Conservation (phyloP, 2,888 invertebrate species). For the Drosophila koepferae region DNA sequence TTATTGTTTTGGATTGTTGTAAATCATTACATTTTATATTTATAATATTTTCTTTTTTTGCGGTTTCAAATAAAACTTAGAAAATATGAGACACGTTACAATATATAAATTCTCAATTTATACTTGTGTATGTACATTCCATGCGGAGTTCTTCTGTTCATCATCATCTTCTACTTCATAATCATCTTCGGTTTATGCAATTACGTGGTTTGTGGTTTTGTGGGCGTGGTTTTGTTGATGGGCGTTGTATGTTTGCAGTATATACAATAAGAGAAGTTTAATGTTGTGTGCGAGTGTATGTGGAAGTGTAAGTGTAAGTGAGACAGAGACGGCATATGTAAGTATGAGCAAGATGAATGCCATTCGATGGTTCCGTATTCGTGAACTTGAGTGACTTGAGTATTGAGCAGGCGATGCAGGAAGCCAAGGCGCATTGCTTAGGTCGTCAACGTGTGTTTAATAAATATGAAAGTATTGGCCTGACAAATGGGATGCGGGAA, state of each 20-base stretch:
- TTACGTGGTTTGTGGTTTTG: constrained; percentile 13
- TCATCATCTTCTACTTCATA: constrained; percentile 21
- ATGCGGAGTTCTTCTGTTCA: constrained; percentile 40
- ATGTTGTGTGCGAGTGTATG: background rate
- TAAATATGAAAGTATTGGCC: constrained; percentile 64
- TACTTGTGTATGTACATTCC: constrained; percentile 53
- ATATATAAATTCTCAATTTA: constrained; percentile 57
- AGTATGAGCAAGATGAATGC: constrained; percentile 21
- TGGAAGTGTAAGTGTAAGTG: background rate
- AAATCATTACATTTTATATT: constrained; percentile 84
- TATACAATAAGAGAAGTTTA: constrained; percentile 57
- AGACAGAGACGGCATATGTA: constrained; percentile 35
- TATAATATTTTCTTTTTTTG: constrained; percentile 74
- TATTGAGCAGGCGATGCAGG: constrained; percentile 65
- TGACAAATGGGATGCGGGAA: constrained; percentile 16
- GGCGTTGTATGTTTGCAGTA: constrained; percentile 59
- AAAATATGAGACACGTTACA: constrained; percentile 57
- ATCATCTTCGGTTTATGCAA: constrained; percentile 23
- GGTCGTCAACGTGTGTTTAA: constrained; percentile 63
- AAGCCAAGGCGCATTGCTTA: constrained; percentile 23
- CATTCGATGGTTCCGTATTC: background rate
- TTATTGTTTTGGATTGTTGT: constrained; percentile 61
- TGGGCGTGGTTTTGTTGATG: constrained; percentile 33
- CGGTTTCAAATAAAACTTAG: constrained; percentile 71
- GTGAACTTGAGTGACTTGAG: constrained; percentile 62